Conservation (phyloP, 2,888 invertebrate genomes). For the Thalpophila matura region DNA sequence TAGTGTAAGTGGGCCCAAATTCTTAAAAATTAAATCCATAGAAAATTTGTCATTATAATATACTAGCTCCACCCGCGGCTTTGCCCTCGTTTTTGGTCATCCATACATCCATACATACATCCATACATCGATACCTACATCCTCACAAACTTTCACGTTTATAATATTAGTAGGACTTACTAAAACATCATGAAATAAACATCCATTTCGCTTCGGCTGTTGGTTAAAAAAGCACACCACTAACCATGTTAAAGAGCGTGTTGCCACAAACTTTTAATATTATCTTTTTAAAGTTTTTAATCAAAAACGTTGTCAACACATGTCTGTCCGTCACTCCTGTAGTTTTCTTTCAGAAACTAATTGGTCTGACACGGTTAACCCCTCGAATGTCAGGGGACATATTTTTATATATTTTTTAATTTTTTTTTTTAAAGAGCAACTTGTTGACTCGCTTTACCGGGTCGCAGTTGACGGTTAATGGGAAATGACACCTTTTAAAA, state of each 20-base stretch:
- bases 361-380: conserved; percentile 86
- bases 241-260: conserved; percentile 52
- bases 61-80: too few relatives aligned
- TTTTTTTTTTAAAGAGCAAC: conserved; percentile 76
- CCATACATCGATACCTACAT: too few relatives aligned
- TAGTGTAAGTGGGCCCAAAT: too few relatives aligned
- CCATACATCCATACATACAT: too few relatives aligned
- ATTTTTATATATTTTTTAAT: conserved; percentile 79
- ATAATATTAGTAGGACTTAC: too few relatives aligned
- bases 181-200: conserved; percentile 26
- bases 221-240: conserved; percentile 39
- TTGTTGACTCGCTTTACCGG: conserved; percentile 73
- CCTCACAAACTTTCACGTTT: too few relatives aligned
- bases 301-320: conserved; percentile 79
- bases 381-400: conserved; percentile 72
- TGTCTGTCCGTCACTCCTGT: conserved; percentile 82
- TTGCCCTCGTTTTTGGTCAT: too few relatives aligned
- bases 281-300: conserved; percentile 73
- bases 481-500: conserved; percentile 76
- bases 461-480: conserved; percentile 72
- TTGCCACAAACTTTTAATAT: conserved; percentile 64
- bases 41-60: too few relatives aligned
- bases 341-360: conserved; percentile 87
- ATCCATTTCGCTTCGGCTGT: conserved; percentile 25
- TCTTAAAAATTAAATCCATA: too few relatives aligned